Evolutionary conservation across 2,113 vertebrate genomes (phyloP).

Genomic region (Carassius gibelio): DNA sequence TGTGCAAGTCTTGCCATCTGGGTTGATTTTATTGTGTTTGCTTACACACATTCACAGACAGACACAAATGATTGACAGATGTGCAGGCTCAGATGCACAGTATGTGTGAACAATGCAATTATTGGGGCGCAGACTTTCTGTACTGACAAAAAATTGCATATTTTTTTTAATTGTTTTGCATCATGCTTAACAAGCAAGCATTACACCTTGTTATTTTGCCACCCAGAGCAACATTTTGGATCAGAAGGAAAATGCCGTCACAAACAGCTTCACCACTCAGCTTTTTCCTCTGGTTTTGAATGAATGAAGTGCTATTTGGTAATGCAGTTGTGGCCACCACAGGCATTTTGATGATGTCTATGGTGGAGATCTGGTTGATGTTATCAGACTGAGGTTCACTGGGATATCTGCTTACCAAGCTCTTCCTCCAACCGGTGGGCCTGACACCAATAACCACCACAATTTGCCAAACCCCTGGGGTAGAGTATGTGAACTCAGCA

Average conservation of each 20-base stretch:
- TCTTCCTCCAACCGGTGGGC: conserved; percentile 39
- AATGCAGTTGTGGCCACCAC: conserved; percentile 7
- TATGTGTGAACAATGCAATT: background rate
- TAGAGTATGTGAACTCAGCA: conserved; percentile 24
- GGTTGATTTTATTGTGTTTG: conserved; percentile 30
- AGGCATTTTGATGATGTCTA: background rate
- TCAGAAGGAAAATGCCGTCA: conserved; percentile 21
- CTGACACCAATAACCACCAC: conserved; percentile 39
- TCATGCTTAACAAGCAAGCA: background rate
- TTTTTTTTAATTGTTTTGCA: background rate
- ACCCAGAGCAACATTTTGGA: background rate
- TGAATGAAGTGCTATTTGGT: background rate
- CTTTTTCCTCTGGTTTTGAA: background rate
- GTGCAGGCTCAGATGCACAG: background rate
- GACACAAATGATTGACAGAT: conserved; percentile 13
- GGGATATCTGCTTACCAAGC: conserved; percentile 32
- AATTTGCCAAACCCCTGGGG: background rate
- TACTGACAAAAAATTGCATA: background rate
- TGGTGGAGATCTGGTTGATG: conserved; percentile 46
- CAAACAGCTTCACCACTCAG: background rate
- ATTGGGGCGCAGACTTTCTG: background rate
- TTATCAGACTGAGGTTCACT: conserved; percentile 49
- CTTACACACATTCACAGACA: conserved; percentile 49
- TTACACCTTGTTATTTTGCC: background rate
- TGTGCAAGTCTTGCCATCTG: conserved; percentile 23